Evolutionary conservation across 2,888 invertebrate species (phyloP).

Genomic region (Achlya flavicornis): DNA sequence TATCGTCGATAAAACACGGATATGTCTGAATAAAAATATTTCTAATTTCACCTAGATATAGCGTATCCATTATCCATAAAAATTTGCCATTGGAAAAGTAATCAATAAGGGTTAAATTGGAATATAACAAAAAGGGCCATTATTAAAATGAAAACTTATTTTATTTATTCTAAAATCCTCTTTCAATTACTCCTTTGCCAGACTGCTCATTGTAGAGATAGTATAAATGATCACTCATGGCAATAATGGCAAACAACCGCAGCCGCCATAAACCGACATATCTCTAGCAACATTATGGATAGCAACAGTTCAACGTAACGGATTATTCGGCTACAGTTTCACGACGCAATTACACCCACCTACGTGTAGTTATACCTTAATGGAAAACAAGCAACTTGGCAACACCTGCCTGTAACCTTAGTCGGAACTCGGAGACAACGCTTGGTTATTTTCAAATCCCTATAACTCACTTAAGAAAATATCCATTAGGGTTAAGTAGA

Average conservation of each 20-base stretch:
- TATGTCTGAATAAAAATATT: too few species aligned
- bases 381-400: not conserved
- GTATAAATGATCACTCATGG: not conserved
- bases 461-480: slow-evolving; percentile 9
- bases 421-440: not conserved
- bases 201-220: not conserved
- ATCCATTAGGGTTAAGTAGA: slow-evolving; percentile 9
- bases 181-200: too few species aligned
- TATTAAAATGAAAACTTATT: not conserved
- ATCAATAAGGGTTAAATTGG: not conserved
- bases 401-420: not conserved
- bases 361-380: not conserved
- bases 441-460: not conserved
- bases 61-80: too few species aligned
- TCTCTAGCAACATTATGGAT: not conserved
- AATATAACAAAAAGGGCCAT: not conserved
- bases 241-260: not conserved
- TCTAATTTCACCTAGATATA: too few species aligned
- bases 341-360: not conserved
- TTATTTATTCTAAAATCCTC: not conserved
- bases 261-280: not conserved
- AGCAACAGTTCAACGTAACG: not conserved
- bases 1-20: too few species aligned
- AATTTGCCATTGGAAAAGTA: too few species aligned
- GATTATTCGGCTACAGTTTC: not conserved